phyloP scores from a whole-genome alignment of 1,140 invertebrate genomes.

The Agrilus planipennis region DNA sequence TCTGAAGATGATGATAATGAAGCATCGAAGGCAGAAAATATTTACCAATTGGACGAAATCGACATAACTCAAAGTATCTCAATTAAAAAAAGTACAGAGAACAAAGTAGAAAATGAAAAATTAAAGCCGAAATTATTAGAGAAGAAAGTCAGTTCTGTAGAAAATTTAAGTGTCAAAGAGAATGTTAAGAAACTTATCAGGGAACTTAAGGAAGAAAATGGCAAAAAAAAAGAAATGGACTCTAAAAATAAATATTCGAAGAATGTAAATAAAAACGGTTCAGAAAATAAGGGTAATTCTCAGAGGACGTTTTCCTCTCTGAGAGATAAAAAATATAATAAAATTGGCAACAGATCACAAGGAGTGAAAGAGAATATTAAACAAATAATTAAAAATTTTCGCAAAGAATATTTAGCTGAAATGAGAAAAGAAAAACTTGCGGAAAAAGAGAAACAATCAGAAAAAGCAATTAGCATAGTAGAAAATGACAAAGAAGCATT shows the following conservation, averaged over 20 bases:
- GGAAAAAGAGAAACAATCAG: constrained; percentile 19
- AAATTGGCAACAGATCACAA: neutral
- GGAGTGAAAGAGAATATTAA: constrained; percentile 15
- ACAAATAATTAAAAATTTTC: constrained; percentile 14
- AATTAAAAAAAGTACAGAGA: neutral
- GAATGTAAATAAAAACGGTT: constrained; percentile 10
- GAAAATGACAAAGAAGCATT: constrained; percentile 24
- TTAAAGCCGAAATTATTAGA: neutral
- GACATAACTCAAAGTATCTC: neutral
- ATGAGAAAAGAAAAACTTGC: constrained; percentile 9
- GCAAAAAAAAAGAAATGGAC: constrained; percentile 8
- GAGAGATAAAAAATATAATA: too few relatives aligned
- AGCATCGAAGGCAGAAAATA: constrained; percentile 3
- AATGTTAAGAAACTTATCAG: constrained; percentile 1
- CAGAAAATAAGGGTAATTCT: too few relatives aligned
- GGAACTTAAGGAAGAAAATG: constrained; percentile 2
- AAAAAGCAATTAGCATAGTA: constrained; percentile 19
- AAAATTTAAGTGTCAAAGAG: neutral
- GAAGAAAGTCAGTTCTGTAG: neutral
- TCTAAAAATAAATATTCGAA: constrained; percentile 7
- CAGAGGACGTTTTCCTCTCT: too few relatives aligned
- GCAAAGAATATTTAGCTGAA: constrained; percentile 9
- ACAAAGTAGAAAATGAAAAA: neutral
- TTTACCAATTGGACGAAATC: neutral
- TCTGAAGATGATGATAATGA: neutral